Base-by-base conservation (phyloP, 2,797 vertebrate species). In the Sebastes diaconus region DNA sequence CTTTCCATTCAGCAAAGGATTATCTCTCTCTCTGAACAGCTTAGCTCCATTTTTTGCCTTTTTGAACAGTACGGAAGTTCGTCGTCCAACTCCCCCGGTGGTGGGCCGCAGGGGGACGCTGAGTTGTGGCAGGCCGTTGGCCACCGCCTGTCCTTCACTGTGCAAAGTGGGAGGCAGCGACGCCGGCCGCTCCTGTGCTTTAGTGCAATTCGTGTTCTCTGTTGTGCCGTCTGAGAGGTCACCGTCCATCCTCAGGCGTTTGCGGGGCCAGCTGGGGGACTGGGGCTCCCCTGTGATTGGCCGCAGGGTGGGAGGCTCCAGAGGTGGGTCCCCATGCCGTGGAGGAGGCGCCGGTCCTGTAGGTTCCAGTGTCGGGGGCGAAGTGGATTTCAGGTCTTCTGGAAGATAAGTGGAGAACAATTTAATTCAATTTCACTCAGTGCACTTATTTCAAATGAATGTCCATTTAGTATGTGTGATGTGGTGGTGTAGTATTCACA, bases 21-120 rank as follows among this genome's bases (percentile, higher is more conserved):
- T 91, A 66, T 98, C 97, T 85, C 95, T 93, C 74, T 96, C 95
- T 77, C 95, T 95, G 81, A 95, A 97, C 52, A 97, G 91, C 92
- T 99, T 97, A 20, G 95, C 94, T 46, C 97, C 97, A 0, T 98
- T 99, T 94, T 97, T 98, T 46, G 97, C 97, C 90, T 99, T 99
- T 91, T 95, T 98, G 87, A 98, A 98, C 39, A 98, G 96, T 20
- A 99, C 92, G 1, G 98, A 97, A 0, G 98, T 98, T 63, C 97
- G 95, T 42, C 97, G 95, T 54, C 98, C 98, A 27, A 98, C 97
- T 0, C 96, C 96, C 1, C 94, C 94, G 3, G 94, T 92, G 3
- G 91, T 50, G n/a, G 95, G 92, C 24, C 85, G 93, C 2, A 88
- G 93, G 18, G 93, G 75, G 0, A 91, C 70, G 57, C 84, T 78